Evolutionary conservation across 2,797 vertebrate genomes (phyloP), one percentile per base, ranked within the genome.

Genomic region (Gymnopithys bicolor): DNA sequence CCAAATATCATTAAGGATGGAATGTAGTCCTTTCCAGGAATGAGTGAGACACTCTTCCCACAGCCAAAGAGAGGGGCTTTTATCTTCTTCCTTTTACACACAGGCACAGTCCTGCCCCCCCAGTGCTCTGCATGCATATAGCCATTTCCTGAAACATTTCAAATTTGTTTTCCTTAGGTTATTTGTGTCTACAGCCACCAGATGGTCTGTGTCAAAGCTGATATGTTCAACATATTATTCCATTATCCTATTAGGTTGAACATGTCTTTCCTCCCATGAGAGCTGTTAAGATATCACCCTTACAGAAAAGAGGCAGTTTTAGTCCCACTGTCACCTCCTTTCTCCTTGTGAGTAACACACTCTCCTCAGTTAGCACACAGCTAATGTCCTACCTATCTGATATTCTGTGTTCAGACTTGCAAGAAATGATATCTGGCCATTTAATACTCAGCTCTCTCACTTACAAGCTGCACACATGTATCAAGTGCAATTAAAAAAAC

Each of bases 191-290:
- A 90, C 82, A 88, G 77, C 95, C 85, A 97, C 96, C 97, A 98
- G 97, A 97, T 97, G 95, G 95, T 89, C 90, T 95, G 83, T 95
- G 92, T 96, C 97, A 94, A 80, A 74, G 85, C 63, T 11, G 63
- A 82, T 94, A 95, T 64, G 84, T 96, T 96, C 93, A 73, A 87
- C 96, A 89, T 97, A 94, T 97, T 95, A 97, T 97, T 97, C 96
- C 95, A 97, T 97, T 97, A 98, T 96, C 95, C 96, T 98, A 97
- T 98, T 97, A 98, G 94, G 93, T 89, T 96, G 90, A 96, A 97
- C 90, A 81, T 95, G 97, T 81, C 96, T 96, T 98, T 98, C 98
- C 98, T 98, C 97, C 97, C 97, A 73, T 62, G 94, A 94, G 95
- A 79, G 74, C 53, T 94, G 88, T 95, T 92, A 93, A 93, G 78